phyloP scores from a whole-genome alignment of 2,888 invertebrate species.

The Rhingia rostrata region DNA sequence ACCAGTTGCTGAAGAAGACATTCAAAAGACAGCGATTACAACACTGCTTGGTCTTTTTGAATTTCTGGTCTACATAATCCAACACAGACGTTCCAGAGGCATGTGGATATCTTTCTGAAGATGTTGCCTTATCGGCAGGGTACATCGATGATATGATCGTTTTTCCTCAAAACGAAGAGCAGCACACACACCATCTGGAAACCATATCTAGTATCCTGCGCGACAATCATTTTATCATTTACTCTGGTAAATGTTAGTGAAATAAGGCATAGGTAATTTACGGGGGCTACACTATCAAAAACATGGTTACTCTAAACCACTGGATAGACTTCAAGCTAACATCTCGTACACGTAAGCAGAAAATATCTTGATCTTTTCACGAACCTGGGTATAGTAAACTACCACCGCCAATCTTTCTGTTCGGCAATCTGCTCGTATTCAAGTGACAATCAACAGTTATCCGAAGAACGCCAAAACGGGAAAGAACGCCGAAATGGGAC shows the following conservation, averaged over 20 bases:
- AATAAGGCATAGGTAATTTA: not conserved
- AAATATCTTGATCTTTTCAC: not conserved
- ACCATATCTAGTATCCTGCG: not conserved
- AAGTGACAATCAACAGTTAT: not conserved
- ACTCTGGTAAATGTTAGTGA: not conserved
- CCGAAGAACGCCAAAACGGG: conserved; percentile 3
- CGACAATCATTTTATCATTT: not conserved
- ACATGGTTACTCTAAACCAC: not conserved
- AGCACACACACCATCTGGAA: not conserved
- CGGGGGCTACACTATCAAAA: not conserved
- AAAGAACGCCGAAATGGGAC: too few relatives aligned
- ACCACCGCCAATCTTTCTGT: conserved; percentile 1
- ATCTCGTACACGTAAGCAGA: not conserved
- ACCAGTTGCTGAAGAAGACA: too few relatives aligned
- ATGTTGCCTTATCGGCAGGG: not conserved
- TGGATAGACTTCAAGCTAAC: not conserved
- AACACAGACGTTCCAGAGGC: conserved; percentile 11
- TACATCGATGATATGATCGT: not conserved
- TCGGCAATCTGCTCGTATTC: not conserved
- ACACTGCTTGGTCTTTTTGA: not conserved
- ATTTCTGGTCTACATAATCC: conserved; percentile 12
- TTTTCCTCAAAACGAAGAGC: not conserved
- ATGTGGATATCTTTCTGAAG: not conserved
- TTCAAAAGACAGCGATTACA: not conserved
- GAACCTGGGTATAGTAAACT: not conserved